Evolutionary conservation across 1,140 invertebrate genomes (phyloP), one percentile per base, ranked within the genome.

Genomic region (Euura lappo): DNA sequence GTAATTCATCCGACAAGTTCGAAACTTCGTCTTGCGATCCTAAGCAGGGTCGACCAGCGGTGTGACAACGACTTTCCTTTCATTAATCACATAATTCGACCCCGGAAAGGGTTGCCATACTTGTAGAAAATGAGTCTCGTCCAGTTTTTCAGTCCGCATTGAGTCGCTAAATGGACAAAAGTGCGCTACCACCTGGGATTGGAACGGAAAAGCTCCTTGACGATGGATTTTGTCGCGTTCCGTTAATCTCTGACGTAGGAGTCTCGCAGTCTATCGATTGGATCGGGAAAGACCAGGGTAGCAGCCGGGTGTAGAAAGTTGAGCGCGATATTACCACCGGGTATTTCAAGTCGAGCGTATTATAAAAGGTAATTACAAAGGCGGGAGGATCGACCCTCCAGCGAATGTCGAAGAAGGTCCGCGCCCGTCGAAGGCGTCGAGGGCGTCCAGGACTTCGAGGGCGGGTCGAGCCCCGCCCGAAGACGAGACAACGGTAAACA

Each of bases 401-500:
- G 6, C 28, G 66, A 42, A 8, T 68, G 66, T 44, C 45, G 67
- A 45, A 10, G 46, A 45, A n/a, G 7, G 28, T 44, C 67, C 42
- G 8, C 28, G 42, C 8, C 10, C 67, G 28, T 8, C 67, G 67
- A 68, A 11, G 28, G 3, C 4, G 44, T 43, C 67, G 67, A 44
- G 44, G 44, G 70, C n/a, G 45, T 45, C 10, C 13, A 71, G 70
- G 45, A 13, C 45, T 28, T 69, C 68, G 46, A 46, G 44, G 46
- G 68, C 68, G 68, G 68, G 43, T 45, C 13, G 68, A 3, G 77
- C 78, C 75, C 71, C 77, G 75, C 79, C 77, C 76, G 77, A 72
- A 78, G 79, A 79, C 80, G 76, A 77, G 77, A 77, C 75, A 71
- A 72, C 71, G 70, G 80, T 83, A 83, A 83, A 83, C 81, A 83